Evolutionary conservation across 92 coral and sea anemone genomes (phyloP).

Genomic region (Epizoanthus ramosus): DNA sequence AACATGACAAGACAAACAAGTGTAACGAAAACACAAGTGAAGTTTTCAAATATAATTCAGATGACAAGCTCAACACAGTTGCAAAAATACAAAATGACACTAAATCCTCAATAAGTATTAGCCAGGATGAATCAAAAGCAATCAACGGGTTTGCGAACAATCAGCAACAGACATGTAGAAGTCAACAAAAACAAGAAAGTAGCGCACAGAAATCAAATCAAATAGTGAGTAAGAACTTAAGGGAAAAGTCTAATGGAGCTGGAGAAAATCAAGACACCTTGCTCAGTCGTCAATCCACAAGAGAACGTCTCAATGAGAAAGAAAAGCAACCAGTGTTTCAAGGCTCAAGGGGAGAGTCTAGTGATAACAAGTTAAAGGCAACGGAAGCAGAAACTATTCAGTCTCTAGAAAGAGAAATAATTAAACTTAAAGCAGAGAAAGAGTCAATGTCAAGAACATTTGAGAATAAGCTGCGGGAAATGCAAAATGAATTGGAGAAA

Average conservation of each 20-base stretch:
- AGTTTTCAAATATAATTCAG: too few species aligned
- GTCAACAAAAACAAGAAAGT: too few species aligned
- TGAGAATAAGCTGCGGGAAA: conserved; percentile 70
- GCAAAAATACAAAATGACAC: too few species aligned
- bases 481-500: conserved; percentile 65
- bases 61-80: too few species aligned
- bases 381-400: conserved; percentile 32
- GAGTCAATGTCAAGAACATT: conserved; percentile 58
- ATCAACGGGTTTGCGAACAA: not conserved
- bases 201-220: too few species aligned
- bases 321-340: too few species aligned
- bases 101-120: not conserved
- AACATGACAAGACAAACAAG: not conserved
- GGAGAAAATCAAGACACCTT: too few species aligned
- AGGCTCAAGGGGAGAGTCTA: too few species aligned
- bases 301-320: too few species aligned
- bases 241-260: too few species aligned
- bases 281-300: too few species aligned
- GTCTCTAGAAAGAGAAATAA: conserved; percentile 70
- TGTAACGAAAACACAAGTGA: not conserved
- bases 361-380: not conserved
- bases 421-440: conserved; percentile 66
- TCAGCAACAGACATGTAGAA: not conserved
- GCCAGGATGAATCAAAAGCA: not conserved
- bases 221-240: too few species aligned